Evolutionary conservation across 1,140 invertebrate species (phyloP).

Genomic region (Vanessa atalanta): DNA sequence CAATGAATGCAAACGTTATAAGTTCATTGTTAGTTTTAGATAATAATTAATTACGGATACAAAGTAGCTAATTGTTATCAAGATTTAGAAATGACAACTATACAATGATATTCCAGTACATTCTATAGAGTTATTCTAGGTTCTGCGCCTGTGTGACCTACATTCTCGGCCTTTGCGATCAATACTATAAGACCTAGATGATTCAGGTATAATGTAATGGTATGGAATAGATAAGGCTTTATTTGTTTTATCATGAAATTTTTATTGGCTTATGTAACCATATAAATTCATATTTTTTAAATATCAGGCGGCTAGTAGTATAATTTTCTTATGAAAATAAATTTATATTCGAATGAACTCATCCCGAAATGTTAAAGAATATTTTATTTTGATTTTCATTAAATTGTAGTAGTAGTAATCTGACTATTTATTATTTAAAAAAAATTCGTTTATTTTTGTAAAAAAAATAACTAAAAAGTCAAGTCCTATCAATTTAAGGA

Average conservation of each 20-base stretch:
- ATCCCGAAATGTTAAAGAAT: too few species aligned
- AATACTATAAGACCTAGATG: conserved; percentile 20
- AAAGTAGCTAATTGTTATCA: neutral
- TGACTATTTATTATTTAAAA: too few species aligned
- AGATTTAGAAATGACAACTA: neutral
- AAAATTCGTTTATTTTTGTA: too few species aligned
- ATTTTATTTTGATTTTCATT: too few species aligned
- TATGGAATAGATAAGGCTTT: neutral
- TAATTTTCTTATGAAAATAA: too few species aligned
- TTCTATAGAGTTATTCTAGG: conserved; percentile 30
- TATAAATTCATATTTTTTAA: too few species aligned
- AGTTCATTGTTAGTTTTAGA: neutral
- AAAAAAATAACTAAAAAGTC: too few species aligned
- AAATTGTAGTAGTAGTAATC: too few species aligned
- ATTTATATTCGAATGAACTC: too few species aligned
- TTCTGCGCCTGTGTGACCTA: conserved; percentile 36
- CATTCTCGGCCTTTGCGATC: conserved; percentile 35
- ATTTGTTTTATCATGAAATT: neutral
- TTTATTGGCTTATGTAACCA: neutral
- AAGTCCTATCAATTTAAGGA: too few species aligned
- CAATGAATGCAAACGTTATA: neutral
- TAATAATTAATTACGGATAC: neutral
- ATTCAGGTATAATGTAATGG: neutral
- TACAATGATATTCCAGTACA: conserved; percentile 33
- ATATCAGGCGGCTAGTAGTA: too few species aligned